A percentile compares a stretch with the other conserved stretches of the same genome.
These are phyloP conservation scores for Pseudomyrmex dendroicus DNA, from an alignment of 1,140 invertebrate species.

Conservation along the genomic window DNA sequence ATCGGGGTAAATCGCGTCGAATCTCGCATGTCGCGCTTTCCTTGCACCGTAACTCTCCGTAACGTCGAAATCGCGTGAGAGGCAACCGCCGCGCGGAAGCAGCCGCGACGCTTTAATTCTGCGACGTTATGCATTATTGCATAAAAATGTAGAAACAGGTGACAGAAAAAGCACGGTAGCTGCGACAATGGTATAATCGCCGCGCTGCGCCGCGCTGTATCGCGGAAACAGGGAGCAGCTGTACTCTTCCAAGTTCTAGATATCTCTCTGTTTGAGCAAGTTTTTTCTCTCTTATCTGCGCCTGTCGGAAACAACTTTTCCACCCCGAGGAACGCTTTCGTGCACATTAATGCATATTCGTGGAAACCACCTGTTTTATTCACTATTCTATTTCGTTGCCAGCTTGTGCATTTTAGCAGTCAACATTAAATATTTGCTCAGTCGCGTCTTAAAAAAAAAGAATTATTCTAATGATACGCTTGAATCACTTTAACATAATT, in stretches of 20 bases:
- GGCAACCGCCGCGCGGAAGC: background rate
- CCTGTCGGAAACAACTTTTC: slow-evolving; percentile 61
- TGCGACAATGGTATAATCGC: slow-evolving; percentile 35
- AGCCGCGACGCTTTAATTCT: too few species aligned
- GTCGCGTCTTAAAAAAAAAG: background rate
- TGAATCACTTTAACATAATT: background rate
- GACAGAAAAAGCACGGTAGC: background rate
- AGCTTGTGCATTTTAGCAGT: background rate
- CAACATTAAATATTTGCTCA: background rate
- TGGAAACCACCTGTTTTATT: background rate
- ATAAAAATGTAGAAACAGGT: slow-evolving; percentile 28
- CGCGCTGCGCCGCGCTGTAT: background rate
- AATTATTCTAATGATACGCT: background rate
- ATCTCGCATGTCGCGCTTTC: slow-evolving; percentile 3
- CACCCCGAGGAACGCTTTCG: background rate
- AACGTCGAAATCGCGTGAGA: background rate
- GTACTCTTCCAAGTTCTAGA: slow-evolving; percentile 63
- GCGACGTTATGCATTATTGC: slow-evolving; percentile 7
- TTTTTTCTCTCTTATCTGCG: slow-evolving; percentile 64
- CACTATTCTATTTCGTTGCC: background rate
- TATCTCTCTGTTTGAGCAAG: slow-evolving; percentile 60
- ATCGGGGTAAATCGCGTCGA: slow-evolving; percentile 21
- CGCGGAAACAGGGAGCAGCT: slow-evolving; percentile 55
- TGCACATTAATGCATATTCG: slow-evolving; percentile 19
- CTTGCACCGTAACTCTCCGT: background rate